phyloP scores from a whole-genome alignment of 2,888 invertebrate species.

The Argyresthia goedartella region DNA sequence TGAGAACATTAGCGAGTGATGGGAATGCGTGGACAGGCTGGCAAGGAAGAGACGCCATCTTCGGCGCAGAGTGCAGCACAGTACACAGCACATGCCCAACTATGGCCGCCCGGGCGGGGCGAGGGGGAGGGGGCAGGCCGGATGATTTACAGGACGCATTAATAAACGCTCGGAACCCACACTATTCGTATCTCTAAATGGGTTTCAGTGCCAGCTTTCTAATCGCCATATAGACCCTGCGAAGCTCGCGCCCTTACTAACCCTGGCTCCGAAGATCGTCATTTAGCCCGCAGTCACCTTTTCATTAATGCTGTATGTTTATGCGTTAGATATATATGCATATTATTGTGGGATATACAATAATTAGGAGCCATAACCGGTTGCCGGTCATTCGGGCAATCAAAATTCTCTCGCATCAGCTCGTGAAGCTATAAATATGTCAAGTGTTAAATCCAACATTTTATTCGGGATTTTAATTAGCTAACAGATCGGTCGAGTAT shows the following conservation, averaged over 20 bases:
- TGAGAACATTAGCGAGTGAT: conserved; percentile 40
- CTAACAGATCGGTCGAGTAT: conserved; percentile 9
- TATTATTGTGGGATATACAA: too few species aligned
- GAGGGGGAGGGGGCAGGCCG: conserved; percentile 29
- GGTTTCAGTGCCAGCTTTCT: background rate
- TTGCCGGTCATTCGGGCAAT: background rate
- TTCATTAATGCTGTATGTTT: too few species aligned
- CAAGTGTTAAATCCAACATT: conserved; percentile 11
- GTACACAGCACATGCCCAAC: conserved; percentile 24
- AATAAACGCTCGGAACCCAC: conserved; percentile 19
- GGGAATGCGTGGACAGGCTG: conserved; percentile 19
- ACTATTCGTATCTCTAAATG: background rate
- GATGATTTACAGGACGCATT: conserved; percentile 32
- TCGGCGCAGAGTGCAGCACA: conserved; percentile 36
- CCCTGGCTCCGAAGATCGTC: too few species aligned
- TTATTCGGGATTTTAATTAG: conserved; percentile 11
- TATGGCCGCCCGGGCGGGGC: conserved; percentile 27
- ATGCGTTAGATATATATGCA: too few species aligned
- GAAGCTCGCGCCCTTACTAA: background rate
- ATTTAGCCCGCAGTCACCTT: too few species aligned
- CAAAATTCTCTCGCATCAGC: conserved; percentile 8
- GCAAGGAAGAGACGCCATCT: conserved; percentile 31
- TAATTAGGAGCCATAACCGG: too few species aligned
- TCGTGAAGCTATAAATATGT: conserved; percentile 10
- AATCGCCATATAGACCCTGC: background rate